Evolutionary conservation across 2,113 vertebrate genomes (phyloP), one percentile per base, ranked within the genome.

Genomic region (Canis aureus): DNA sequence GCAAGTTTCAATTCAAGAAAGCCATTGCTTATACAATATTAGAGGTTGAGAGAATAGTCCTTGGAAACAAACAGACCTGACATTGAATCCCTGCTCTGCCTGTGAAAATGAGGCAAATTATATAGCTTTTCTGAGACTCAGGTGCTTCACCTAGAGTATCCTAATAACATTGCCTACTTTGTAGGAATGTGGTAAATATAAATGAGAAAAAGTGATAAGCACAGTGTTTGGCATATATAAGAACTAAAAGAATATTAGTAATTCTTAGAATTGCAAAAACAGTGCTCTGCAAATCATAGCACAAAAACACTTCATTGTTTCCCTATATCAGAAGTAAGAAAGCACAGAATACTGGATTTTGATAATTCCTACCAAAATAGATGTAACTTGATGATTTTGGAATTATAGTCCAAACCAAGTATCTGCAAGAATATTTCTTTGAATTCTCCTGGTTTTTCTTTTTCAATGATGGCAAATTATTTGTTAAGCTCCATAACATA

Each of bases 101-200:
- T 94, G 35, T 38, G 22, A 93, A 92, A 96, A 93, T 43, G 20
- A 82, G 78, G 80, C 32, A 92, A 89, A 94, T n/a, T 81, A 60
- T 8, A 76, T 38, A 71, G 32, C 43, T 20, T 84, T 53, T 76
- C 35, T 90, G 67, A 92, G 49, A 55, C 17, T 29, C 84, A 90
- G 16, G 12, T 38, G 25, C 23, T 38, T 81, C 27, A 23, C 55
- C 1, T 88, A 85, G 60, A 94, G 66, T 64, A 59, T 32, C 4
- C 43, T 27, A 35, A 76, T 53, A 53, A 82, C 49, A 51, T n/a
- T 78, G 25, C 53, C 57, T 62, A 71, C 74, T 81, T 93, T 73
- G 10, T 32, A 94, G 43, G 27, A 64, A 84, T 69, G 19, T n/a
- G 91, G 10, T 29, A 95, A 57, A n/a, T 55, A 86, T 66, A 93